These are phyloP conservation scores for Hipparchia sbordonii DNA, from an alignment of 2,888 invertebrate species.

Conservation along the genomic window DNA sequence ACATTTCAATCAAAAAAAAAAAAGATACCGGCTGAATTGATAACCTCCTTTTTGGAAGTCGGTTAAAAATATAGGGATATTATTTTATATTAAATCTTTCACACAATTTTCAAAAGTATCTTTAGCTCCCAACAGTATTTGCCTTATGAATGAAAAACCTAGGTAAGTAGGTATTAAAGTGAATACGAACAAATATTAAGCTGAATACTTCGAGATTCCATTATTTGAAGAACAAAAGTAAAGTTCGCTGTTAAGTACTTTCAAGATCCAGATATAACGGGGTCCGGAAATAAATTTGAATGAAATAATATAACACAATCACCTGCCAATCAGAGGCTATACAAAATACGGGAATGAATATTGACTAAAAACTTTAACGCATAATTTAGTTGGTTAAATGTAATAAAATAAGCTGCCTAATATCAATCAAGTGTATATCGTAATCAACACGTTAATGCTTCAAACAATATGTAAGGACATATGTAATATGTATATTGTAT, in stretches of 20 bases:
- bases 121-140: neutral
- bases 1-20: too few species aligned
- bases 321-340: conserved; percentile 18
- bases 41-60: too few species aligned
- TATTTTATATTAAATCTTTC: neutral
- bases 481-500: too few species aligned
- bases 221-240: conserved; percentile 26
- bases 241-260: conserved; percentile 58
- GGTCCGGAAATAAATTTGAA: conserved; percentile 64
- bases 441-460: too few species aligned
- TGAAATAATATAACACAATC: conserved; percentile 40
- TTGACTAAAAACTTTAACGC: neutral
- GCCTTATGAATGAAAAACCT: neutral
- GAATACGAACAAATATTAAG: conserved; percentile 1
- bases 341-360: conserved; percentile 2
- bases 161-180: neutral
- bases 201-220: conserved; percentile 7
- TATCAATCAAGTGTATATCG: too few species aligned
- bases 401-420: too few species aligned
- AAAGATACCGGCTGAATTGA: too few species aligned
- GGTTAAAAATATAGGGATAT: too few species aligned
- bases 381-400: too few species aligned
- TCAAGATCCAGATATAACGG: conserved; percentile 73
- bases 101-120: neutral
- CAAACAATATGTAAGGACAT: too few species aligned